Evolutionary conservation across 1,140 invertebrate genomes (phyloP).

Genomic region (Orussus abietinus): DNA sequence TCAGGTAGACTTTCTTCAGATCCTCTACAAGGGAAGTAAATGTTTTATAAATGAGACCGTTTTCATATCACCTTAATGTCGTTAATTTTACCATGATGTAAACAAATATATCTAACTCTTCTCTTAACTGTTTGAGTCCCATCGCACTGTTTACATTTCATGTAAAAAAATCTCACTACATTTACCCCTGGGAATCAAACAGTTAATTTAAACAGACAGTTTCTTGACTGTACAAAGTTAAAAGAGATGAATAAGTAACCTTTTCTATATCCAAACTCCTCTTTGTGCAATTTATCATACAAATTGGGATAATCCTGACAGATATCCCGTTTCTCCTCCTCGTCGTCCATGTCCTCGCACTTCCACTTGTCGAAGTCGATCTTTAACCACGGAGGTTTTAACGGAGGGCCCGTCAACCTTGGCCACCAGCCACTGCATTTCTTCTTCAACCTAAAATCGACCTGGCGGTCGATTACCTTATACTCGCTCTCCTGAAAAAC

Average conservation of each 20-base stretch:
- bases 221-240: not conserved
- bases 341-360: slow-evolving; percentile 62
- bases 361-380: slow-evolving; percentile 50
- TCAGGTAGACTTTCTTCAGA: slow-evolving; percentile 79
- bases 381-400: slow-evolving; percentile 87
- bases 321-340: slow-evolving; percentile 63
- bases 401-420: slow-evolving; percentile 68
- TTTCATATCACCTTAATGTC: not conserved
- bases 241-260: slow-evolving; percentile 47
- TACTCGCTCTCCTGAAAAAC: slow-evolving; percentile 51
- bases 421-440: slow-evolving; percentile 74
- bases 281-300: slow-evolving; percentile 71
- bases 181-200: too few relatives aligned
- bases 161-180: too few relatives aligned
- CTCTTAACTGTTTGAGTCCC: too few relatives aligned
- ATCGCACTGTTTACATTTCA: too few relatives aligned
- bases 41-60: slow-evolving; percentile 4
- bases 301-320: slow-evolving; percentile 73
- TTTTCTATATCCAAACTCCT: slow-evolving; percentile 75
- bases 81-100: slow-evolving; percentile 9
- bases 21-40: slow-evolving; percentile 62
- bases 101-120: too few relatives aligned
- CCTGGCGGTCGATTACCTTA: slow-evolving; percentile 69
- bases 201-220: slow-evolving; percentile 10
- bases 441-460: slow-evolving; percentile 76